These are phyloP conservation scores for Darevskia mixta DNA, from an alignment of 2,797 vertebrate genomes.

Conservation along the genomic window DNA sequence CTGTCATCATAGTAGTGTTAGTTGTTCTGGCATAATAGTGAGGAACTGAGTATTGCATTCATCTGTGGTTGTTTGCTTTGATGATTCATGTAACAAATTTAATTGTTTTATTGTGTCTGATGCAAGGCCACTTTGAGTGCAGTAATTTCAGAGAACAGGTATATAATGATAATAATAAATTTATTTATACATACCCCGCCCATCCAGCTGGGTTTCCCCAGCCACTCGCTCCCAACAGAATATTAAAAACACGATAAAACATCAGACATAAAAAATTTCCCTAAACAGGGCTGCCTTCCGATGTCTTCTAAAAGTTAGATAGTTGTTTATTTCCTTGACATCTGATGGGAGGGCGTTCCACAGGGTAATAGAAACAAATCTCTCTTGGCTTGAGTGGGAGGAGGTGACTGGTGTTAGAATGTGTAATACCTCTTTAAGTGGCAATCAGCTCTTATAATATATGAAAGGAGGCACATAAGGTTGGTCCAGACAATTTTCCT, in stretches of 20 bases:
- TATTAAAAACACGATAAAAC: no score
- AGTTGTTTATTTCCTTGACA: no score
- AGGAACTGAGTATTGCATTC: background rate
- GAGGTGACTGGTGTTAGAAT: no score
- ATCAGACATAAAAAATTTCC: no score
- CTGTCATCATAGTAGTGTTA: background rate
- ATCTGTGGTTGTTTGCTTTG: background rate
- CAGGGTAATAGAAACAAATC: no score
- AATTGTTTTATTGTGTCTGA: background rate
- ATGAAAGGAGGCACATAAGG: background rate
- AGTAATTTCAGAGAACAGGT: background rate
- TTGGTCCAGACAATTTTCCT: background rate
- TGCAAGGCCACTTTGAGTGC: background rate
- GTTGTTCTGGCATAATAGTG: background rate
- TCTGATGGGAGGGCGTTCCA: no score
- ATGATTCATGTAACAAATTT: background rate
- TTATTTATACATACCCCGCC: no score
- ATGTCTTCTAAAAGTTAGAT: no score
- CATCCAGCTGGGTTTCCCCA: no score
- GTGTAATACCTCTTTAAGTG: background rate
- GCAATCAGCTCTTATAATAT: background rate
- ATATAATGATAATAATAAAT: background rate
- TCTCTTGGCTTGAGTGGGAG: background rate
- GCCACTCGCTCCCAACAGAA: no score
- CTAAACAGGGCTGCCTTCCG: no score